These are phyloP conservation scores for Drosophila lutescens DNA, from an alignment of 2,888 invertebrate species.

Conservation along the genomic window DNA sequence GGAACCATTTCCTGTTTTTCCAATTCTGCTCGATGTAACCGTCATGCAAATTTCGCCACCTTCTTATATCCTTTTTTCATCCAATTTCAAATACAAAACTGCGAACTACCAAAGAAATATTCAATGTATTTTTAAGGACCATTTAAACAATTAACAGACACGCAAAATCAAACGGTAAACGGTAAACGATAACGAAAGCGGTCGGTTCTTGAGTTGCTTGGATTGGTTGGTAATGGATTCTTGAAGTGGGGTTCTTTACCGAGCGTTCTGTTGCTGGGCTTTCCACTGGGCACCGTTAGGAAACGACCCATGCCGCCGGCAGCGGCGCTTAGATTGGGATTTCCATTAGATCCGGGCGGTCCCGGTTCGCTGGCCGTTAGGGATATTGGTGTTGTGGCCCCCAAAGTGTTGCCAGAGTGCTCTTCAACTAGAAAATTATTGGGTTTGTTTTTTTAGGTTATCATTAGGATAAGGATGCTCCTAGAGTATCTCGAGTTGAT, in stretches of 20 bases:
- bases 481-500: conserved; percentile 35
- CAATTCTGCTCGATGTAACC: conserved; percentile 9
- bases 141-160: conserved; percentile 38
- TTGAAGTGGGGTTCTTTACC: conserved; percentile 56
- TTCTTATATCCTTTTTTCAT: not conserved
- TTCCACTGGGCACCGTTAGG: conserved; percentile 83
- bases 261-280: conserved; percentile 77
- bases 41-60: conserved; percentile 43
- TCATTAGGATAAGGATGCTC: not conserved
- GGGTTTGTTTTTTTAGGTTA: conserved; percentile 9
- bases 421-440: conserved; percentile 83
- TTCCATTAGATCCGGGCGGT: conserved; percentile 76
- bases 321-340: conserved; percentile 50
- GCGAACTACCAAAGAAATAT: conserved; percentile 30
- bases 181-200: conserved; percentile 31
- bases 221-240: conserved; percentile 1
- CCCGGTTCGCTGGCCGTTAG: conserved; percentile 77
- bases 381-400: conserved; percentile 79
- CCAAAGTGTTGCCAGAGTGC: conserved; percentile 59
- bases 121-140: conserved; percentile 8
- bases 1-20: conserved; percentile 32
- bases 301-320: conserved; percentile 83
- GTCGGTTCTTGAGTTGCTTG: conserved; percentile 11
- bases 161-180: conserved; percentile 39
- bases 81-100: conserved; percentile 24